phyloP scores from a whole-genome alignment of 2,888 invertebrate genomes.

The Ectropis crepuscularia region DNA sequence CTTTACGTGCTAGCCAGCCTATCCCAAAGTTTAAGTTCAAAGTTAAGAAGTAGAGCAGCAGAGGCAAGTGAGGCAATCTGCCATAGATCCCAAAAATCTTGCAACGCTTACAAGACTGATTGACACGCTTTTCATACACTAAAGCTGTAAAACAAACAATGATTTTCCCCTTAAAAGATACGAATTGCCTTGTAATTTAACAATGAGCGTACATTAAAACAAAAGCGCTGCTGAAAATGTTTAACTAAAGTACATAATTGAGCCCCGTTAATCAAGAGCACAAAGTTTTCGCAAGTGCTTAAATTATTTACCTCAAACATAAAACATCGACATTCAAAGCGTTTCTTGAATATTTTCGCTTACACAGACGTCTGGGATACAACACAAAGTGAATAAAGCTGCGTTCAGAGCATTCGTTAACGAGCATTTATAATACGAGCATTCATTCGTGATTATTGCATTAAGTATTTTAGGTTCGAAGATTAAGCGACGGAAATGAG shows the following conservation, averaged over 20 bases:
- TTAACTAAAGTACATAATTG: slow-evolving; percentile 77
- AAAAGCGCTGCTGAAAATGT: slow-evolving; percentile 71
- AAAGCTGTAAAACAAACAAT: slow-evolving; percentile 37
- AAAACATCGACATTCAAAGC: slow-evolving; percentile 80
- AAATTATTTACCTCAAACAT: slow-evolving; percentile 81
- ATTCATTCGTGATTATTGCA: slow-evolving; percentile 20
- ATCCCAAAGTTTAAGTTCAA: too few relatives aligned
- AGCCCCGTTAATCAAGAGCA: slow-evolving; percentile 79
- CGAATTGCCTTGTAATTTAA: slow-evolving; percentile 49
- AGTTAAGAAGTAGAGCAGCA: too few relatives aligned
- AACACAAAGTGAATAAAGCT: slow-evolving; percentile 61
- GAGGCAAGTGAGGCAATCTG: too few relatives aligned
- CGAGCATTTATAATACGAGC: slow-evolving; percentile 23
- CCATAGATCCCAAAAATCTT: too few relatives aligned
- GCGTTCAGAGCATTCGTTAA: slow-evolving; percentile 17
- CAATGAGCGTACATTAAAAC: slow-evolving; percentile 66
- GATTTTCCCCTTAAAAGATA: slow-evolving; percentile 44
- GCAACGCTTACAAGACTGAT: too few relatives aligned
- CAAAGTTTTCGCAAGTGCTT: slow-evolving; percentile 80
- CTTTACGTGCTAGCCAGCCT: too few relatives aligned
- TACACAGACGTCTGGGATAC: slow-evolving; percentile 68
- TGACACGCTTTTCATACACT: too few relatives aligned
- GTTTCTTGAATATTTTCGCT: slow-evolving; percentile 76
- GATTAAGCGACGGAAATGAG: slow-evolving; percentile 51
- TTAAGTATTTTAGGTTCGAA: slow-evolving; percentile 6